Conservation (phyloP, 2,113 vertebrate species). For the Indicator maculatus region DNA sequence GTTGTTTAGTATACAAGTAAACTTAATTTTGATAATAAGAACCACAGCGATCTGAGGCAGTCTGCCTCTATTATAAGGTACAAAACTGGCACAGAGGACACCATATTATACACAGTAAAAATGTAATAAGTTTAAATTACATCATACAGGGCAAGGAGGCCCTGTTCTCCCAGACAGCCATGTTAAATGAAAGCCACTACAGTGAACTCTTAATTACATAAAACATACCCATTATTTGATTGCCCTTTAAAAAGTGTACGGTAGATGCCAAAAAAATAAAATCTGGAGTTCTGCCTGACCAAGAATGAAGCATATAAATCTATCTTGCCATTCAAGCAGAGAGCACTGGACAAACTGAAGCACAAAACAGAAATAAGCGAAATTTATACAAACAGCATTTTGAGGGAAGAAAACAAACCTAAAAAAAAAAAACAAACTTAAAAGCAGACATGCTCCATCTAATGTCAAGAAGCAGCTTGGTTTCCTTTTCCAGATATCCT, state of each 20-base stretch:
- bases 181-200: constrained; percentile 93
- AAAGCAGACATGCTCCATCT: constrained; percentile 83
- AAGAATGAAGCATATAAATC: constrained; percentile 84
- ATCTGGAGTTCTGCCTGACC: constrained; percentile 83
- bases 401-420: neutral
- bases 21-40: constrained; percentile 96
- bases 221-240: constrained; percentile 87
- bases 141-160: constrained; percentile 80
- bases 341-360: constrained; percentile 88
- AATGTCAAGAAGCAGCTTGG: constrained; percentile 93
- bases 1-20: constrained; percentile 99
- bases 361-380: constrained; percentile 85
- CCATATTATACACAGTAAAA: constrained; percentile 99
- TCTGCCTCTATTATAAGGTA: constrained; percentile 92
- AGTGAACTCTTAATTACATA: constrained; percentile 90
- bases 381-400: constrained; percentile 82
- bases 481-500: constrained; percentile 90
- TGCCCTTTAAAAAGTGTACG: constrained; percentile 90
- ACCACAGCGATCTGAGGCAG: constrained; percentile 96
- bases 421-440: constrained; percentile 46
- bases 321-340: constrained; percentile 89
- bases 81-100: constrained; percentile 99
- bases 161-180: constrained; percentile 93
- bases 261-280: constrained; percentile 79
- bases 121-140: constrained; percentile 99